These are phyloP conservation scores for Dicerorhinus sumatrensis DNA, from an alignment of 2,113 vertebrate genomes.

Conservation along the genomic window DNA sequence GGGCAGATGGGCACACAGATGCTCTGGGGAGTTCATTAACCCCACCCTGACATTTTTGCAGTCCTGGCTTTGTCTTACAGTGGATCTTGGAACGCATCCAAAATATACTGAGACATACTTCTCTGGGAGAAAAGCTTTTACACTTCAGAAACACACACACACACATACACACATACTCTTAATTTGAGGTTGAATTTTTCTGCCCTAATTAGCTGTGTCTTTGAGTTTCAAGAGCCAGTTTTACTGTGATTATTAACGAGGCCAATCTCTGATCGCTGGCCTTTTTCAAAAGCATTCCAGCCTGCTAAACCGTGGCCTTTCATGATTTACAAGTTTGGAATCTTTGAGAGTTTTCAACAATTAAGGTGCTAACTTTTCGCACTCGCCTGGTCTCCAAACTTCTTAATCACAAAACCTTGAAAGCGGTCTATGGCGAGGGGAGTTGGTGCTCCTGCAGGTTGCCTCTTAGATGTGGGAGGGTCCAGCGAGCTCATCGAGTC, in stretches of 20 bases:
- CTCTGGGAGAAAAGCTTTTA: constrained; percentile 82
- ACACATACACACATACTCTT: constrained; percentile 71
- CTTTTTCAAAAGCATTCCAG: constrained; percentile 79
- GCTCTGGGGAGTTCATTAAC: constrained; percentile 76
- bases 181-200: constrained; percentile 85
- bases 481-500: neutral
- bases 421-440: neutral
- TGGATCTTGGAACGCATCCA: constrained; percentile 84
- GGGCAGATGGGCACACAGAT: constrained; percentile 73
- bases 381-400: constrained; percentile 50
- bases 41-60: constrained; percentile 70
- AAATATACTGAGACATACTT: constrained; percentile 84
- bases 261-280: constrained; percentile 83
- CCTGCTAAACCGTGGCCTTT: constrained; percentile 84
- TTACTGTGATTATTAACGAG: constrained; percentile 84
- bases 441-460: neutral
- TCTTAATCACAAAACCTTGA: constrained; percentile 72
- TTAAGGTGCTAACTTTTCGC: constrained; percentile 79
- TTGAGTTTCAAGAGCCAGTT: constrained; percentile 84
- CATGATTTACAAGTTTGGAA: constrained; percentile 86
- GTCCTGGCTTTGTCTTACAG: constrained; percentile 77
- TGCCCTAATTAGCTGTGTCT: constrained; percentile 87
- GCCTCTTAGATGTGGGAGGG: neutral
- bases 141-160: constrained; percentile 57
- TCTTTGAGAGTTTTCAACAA: constrained; percentile 85